phyloP scores from a whole-genome alignment of 2,888 invertebrate species.

The Drosophila demipolita region DNA sequence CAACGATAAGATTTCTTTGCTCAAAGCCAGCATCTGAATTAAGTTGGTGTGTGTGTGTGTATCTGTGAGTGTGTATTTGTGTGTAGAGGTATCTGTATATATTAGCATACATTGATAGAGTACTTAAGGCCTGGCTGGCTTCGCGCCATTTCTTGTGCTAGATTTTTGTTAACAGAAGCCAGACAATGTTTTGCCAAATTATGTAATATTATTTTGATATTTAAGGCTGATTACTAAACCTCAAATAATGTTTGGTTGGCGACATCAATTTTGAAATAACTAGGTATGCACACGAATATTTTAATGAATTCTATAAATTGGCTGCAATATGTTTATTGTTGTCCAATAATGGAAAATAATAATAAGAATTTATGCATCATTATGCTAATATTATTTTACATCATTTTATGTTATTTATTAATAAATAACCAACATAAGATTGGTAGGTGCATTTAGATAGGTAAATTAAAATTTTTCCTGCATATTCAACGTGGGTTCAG shows the following conservation, averaged over 20 bases:
- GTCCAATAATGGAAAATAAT: not conserved
- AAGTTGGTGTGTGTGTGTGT: not conserved
- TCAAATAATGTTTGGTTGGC: not conserved
- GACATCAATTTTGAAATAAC: not conserved
- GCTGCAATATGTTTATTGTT: not conserved
- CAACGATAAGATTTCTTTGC: too few species aligned
- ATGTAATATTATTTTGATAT: not conserved
- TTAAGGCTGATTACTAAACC: not conserved
- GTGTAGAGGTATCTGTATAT: not conserved
- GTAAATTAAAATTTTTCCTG: not conserved
- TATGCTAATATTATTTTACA: not conserved
- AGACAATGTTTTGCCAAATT: not conserved
- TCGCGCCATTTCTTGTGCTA: not conserved
- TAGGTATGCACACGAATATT: not conserved
- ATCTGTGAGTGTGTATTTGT: not conserved
- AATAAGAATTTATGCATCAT: not conserved
- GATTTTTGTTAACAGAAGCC: not conserved
- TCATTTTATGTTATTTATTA: not conserved
- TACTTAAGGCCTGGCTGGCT: conserved; percentile 1
- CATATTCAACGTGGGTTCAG: not conserved
- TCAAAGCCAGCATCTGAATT: conserved; percentile 1
- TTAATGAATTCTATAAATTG: not conserved
- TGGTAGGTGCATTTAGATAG: not conserved
- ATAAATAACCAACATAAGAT: not conserved
- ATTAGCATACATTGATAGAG: conserved; percentile 4